Evolutionary conservation across 2,888 invertebrate genomes (phyloP), one percentile per base, ranked within the genome.

Genomic region (Sarcophaga caerulescens): DNA sequence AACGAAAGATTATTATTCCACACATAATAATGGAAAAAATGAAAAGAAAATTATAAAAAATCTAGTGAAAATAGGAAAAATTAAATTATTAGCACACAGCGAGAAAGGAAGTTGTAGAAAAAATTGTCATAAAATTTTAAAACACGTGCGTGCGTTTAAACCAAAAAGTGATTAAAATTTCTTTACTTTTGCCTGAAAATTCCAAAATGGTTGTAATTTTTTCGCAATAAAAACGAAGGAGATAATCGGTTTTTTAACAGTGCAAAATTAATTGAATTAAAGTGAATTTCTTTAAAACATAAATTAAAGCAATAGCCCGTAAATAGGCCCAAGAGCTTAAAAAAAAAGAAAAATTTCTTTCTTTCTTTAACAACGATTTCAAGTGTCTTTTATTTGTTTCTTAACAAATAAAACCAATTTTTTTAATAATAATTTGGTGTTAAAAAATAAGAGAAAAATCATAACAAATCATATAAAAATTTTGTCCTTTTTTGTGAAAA

Each of bases 371-470:
- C 86, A 86, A 84, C 86, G 86, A 86, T 66, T 62, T 65, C 11
- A 77, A 86, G 86, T 86, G 86, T 84, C 86, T 81, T 86, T 57
- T 65, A 60, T 44, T 57, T 75, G 35, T 11, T 71, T 35, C 44
- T 62, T 45, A 60, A 0, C 6, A 71, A 23, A 17, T 17, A 59
- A 52, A 69, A 76, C 23, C 66, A 17, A 35, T n/a, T 25, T 47
- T n/a, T 19, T 25, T 17, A 52, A 52, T 14, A 52, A 11, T 60
- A 23, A n/a, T 59, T 35, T 12, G n/a, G 17, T n/a, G 60, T 12
- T 25, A 59, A 57, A 4, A n/a, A 52, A 47, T 25, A 57, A 12
- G 59, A n/a, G n/a, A 23, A 17, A 14, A 14, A 52, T 52, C 17
- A 52, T 14, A 52, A 35, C 12, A 11, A 35, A 35, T 57, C 6